Conservation (phyloP, 2,888 invertebrate species). For the Flexamia atlantica region DNA sequence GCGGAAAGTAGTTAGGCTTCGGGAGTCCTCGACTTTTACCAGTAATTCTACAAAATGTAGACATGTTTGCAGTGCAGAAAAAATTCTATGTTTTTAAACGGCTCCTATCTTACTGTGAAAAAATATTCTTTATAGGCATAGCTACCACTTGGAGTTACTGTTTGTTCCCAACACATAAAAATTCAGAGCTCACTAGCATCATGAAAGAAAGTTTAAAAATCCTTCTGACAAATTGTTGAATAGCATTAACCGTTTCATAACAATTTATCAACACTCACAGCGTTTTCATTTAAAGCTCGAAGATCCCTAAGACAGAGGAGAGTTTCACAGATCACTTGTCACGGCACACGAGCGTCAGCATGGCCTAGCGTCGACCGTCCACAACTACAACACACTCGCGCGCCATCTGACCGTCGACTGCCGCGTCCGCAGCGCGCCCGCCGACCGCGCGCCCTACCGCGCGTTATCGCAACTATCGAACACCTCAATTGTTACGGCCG, state of each 20-base stretch:
- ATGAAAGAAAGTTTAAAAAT: no score
- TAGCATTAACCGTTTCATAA: no score
- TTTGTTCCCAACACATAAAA: no score
- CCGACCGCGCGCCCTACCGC: conserved; percentile 6
- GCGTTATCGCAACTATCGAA: conserved; percentile 56
- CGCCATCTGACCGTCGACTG: conserved; percentile 32
- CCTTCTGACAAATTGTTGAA: no score
- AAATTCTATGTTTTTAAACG: no score
- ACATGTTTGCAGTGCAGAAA: conserved; percentile 65
- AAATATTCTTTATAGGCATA: no score
- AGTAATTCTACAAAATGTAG: conserved; percentile 87
- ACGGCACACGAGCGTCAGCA: conserved; percentile 21
- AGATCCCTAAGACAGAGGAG: not conserved
- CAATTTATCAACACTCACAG: no score
- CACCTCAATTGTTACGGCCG: conserved; percentile 59
- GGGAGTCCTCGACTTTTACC: conserved; percentile 88
- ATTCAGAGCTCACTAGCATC: no score
- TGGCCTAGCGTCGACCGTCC: not conserved
- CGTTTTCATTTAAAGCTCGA: no score
- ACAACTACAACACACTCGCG: not conserved
- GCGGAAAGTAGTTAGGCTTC: conserved; percentile 89
- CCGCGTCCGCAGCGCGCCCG: conserved; percentile 9
- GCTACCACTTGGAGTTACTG: no score
- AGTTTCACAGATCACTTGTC: conserved; percentile 43
- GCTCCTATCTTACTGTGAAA: no score